phyloP scores from a whole-genome alignment of 2,113 vertebrate species.

The Oreochromis tanganicae region DNA sequence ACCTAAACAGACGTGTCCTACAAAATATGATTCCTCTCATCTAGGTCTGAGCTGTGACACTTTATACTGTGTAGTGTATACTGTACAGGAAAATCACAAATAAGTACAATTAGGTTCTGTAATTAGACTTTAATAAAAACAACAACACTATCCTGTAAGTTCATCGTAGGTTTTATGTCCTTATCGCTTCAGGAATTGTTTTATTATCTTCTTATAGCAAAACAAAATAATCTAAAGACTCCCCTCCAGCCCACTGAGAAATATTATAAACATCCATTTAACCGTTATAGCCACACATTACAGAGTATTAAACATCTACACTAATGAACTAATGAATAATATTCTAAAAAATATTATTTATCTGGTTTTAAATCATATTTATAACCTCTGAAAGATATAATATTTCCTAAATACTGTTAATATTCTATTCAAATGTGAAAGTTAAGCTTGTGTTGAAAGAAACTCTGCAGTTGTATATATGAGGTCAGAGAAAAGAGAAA shows the following conservation, averaged over 20 bases:
- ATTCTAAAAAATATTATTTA: not conserved
- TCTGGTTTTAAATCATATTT: not conserved
- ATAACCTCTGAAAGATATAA: not conserved
- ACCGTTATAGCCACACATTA: not conserved
- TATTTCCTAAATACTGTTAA: not conserved
- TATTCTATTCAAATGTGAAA: not conserved
- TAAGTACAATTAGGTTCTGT: not conserved
- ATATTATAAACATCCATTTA: not conserved
- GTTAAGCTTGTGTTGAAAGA: not conserved
- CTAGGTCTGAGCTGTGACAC: not conserved
- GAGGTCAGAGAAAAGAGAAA: not conserved
- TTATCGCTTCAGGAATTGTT: not conserved
- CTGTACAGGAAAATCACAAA: not conserved
- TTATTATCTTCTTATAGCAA: not conserved
- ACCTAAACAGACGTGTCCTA: not conserved
- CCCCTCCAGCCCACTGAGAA: not conserved
- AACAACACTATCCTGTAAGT: not conserved
- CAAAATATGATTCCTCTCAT: accelerated
- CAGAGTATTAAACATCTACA: not conserved
- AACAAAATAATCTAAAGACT: not conserved
- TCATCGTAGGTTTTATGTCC: not conserved
- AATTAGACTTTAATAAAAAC: not conserved
- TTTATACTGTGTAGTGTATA: not conserved
- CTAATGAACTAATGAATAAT: not conserved
- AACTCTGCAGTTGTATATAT: accelerated